These are phyloP conservation scores for Sitophilus oryzae DNA, from an alignment of 1,140 invertebrate species.

Conservation along the genomic window DNA sequence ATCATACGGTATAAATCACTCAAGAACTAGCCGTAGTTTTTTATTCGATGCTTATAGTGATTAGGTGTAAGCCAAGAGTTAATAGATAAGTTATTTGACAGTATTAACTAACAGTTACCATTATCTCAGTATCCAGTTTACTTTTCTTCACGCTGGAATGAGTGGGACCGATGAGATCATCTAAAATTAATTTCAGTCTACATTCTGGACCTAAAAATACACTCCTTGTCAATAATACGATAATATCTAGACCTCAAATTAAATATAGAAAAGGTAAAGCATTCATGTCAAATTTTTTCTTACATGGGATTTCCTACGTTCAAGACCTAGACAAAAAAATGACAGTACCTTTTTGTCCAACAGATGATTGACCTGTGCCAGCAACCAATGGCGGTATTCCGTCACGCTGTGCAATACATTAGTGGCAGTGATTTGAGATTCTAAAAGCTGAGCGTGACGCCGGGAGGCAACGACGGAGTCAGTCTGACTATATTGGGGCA, in stretches of 20 bases:
- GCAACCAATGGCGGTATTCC: constrained; percentile 77
- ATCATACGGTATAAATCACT: too few relatives aligned
- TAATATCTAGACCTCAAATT: too few relatives aligned
- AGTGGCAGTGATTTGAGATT: constrained; percentile 67
- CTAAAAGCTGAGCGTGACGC: constrained; percentile 65
- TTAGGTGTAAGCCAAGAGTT: too few relatives aligned
- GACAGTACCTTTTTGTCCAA: constrained; percentile 66
- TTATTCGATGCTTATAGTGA: too few relatives aligned
- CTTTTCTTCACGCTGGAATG: constrained; percentile 51
- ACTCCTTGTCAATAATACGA: constrained; percentile 17
- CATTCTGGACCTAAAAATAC: constrained; percentile 55
- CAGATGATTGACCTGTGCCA: constrained; percentile 67
- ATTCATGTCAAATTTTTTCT: too few relatives aligned
- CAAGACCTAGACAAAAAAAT: constrained; percentile 11
- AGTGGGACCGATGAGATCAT: constrained; percentile 68
- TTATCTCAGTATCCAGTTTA: constrained; percentile 26
- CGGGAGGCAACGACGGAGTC: constrained; percentile 42
- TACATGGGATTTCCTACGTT: too few relatives aligned
- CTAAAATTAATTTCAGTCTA: constrained; percentile 61
- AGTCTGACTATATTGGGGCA: constrained; percentile 34
- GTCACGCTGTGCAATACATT: constrained; percentile 59
- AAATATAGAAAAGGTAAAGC: too few relatives aligned
- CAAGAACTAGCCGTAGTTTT: too few relatives aligned
- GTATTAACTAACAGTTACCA: constrained; percentile 29
- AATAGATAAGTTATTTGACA: constrained; percentile 7